These are phyloP conservation scores for Lepidurus arcticus DNA, from an alignment of 1,140 invertebrate genomes.

Conservation along the genomic window DNA sequence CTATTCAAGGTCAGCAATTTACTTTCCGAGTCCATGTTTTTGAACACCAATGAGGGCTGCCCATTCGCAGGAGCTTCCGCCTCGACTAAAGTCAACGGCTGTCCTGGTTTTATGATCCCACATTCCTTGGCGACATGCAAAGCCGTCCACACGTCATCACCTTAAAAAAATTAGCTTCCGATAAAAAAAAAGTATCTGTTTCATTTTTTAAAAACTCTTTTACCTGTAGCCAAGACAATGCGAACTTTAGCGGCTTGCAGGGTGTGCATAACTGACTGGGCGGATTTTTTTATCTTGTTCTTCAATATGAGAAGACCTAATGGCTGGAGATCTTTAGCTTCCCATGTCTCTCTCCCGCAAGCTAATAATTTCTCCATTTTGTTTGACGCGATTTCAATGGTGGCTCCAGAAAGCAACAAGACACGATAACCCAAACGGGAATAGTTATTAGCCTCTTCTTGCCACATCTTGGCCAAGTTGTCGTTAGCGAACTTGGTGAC, in stretches of 20 bases:
- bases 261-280: neutral
- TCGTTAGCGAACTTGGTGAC: neutral
- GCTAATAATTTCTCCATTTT: neutral
- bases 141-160: neutral
- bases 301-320: neutral
- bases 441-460: neutral
- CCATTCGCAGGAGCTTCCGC: neutral
- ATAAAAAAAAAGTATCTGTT: too few relatives aligned
- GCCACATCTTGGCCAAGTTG: neutral
- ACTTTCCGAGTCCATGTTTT: neutral
- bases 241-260: neutral
- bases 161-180: neutral
- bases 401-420: neutral
- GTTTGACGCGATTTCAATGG: neutral
- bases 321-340: neutral
- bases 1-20: neutral
- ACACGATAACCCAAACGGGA: neutral
- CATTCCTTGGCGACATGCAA: neutral
- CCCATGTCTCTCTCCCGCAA: neutral
- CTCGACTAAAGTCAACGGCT: neutral
- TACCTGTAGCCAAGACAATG: neutral
- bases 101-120: neutral
- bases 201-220: neutral
- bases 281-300: neutral
- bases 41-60: neutral